Conservation (phyloP, 2,797 vertebrate species). For the Lagodon rhomboides region DNA sequence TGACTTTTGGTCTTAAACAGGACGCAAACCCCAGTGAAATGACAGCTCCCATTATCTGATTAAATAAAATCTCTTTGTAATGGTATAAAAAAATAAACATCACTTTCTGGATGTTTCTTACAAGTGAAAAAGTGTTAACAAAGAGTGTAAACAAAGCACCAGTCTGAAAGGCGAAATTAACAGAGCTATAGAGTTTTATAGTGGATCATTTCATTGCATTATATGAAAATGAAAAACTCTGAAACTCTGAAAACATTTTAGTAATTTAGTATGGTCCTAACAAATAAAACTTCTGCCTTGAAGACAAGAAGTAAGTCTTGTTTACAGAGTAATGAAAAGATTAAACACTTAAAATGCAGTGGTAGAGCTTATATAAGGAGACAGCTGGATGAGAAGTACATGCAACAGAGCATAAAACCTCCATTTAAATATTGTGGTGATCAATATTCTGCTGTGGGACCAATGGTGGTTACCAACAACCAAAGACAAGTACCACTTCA, state of each 20-base stretch:
- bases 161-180: neutral
- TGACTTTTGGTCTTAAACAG: no score
- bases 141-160: neutral
- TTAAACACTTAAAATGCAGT: neutral
- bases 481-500: neutral
- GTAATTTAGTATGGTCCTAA: neutral
- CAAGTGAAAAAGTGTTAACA: neutral
- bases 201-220: neutral
- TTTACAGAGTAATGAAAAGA: neutral
- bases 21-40: neutral
- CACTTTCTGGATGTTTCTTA: no score
- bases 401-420: neutral
- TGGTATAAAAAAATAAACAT: no score
- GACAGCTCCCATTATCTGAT: conserved; percentile 3
- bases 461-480: neutral
- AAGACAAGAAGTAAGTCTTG: neutral
- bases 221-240: no score
- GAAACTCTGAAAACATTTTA: neutral
- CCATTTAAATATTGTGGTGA: neutral
- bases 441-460: neutral
- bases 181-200: neutral
- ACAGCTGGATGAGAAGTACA: neutral
- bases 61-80: neutral
- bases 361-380: neutral
- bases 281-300: neutral